phyloP scores from a whole-genome alignment of 2,113 vertebrate genomes.

The Climacteris rufus region DNA sequence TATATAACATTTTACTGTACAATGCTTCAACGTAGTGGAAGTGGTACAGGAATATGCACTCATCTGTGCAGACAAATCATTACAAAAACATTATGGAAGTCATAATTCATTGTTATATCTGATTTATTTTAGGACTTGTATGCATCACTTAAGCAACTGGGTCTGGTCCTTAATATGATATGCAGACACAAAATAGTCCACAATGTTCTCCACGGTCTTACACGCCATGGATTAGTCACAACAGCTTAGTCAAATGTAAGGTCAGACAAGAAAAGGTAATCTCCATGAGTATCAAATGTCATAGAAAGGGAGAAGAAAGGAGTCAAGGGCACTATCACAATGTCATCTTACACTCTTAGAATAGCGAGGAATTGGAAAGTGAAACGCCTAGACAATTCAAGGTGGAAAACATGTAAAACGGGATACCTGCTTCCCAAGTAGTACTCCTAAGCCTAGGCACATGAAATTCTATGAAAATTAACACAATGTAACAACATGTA shows the following conservation, averaged over 20 bases:
- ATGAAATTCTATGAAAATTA: background rate
- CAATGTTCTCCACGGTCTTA: background rate
- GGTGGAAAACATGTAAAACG: background rate
- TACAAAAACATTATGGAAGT: background rate
- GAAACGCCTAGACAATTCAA: background rate
- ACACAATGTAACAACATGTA: background rate
- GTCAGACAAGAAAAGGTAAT: background rate
- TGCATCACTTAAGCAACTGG: background rate
- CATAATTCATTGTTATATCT: background rate
- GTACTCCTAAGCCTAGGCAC: background rate
- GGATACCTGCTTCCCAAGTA: background rate
- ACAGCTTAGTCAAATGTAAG: background rate
- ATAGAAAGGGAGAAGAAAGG: background rate
- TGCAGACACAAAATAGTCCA: background rate
- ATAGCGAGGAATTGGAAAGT: background rate
- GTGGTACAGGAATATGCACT: background rate
- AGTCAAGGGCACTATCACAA: background rate
- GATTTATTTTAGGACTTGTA: background rate
- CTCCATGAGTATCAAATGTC: background rate
- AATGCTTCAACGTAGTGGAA: background rate
- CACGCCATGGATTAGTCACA: background rate
- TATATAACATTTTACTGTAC: background rate
- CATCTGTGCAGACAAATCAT: background rate
- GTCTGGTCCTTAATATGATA: background rate
- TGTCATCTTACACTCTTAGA: background rate